Conservation (phyloP, 2,797 vertebrate genomes). For the Numenius phaeopus region DNA sequence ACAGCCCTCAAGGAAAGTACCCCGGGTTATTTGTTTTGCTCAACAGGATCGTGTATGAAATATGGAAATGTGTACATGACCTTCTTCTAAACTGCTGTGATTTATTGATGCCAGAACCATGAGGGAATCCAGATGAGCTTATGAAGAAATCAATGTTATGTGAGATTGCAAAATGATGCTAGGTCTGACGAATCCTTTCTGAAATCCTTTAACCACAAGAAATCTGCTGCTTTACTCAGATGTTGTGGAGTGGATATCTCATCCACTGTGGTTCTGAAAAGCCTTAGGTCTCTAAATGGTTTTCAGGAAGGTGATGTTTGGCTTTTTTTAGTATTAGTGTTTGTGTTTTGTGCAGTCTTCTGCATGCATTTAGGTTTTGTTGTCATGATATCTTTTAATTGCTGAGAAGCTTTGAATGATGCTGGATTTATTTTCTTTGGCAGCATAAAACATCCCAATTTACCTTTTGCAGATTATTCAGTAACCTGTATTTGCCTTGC, state of each 20-base stretch:
- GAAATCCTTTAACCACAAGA: conserved; percentile 48
- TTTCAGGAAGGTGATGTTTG: conserved; percentile 1
- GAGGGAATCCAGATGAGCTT: conserved; percentile 14
- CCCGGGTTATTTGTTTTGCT: conserved; percentile 22
- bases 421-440: not conserved
- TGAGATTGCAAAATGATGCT: conserved; percentile 11
- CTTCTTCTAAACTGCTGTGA: conserved; percentile 58
- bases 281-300: not conserved
- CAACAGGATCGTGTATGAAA: conserved; percentile 42
- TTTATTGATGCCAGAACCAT: conserved; percentile 63
- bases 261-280: not conserved
- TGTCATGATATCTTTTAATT: conserved; percentile 17
- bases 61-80: conserved; percentile 58
- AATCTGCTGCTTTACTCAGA: conserved; percentile 21
- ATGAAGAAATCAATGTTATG: not conserved
- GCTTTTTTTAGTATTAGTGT: not conserved
- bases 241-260: not conserved
- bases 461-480: not conserved
- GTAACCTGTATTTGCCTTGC: not conserved
- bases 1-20: conserved; percentile 30
- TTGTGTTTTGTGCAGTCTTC: not conserved
- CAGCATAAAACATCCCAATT: not conserved
- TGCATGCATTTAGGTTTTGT: not conserved
- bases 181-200: not conserved
- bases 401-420: not conserved